Base-by-base conservation (phyloP, 2,113 vertebrate species). In the Chrysemys picta region DNA sequence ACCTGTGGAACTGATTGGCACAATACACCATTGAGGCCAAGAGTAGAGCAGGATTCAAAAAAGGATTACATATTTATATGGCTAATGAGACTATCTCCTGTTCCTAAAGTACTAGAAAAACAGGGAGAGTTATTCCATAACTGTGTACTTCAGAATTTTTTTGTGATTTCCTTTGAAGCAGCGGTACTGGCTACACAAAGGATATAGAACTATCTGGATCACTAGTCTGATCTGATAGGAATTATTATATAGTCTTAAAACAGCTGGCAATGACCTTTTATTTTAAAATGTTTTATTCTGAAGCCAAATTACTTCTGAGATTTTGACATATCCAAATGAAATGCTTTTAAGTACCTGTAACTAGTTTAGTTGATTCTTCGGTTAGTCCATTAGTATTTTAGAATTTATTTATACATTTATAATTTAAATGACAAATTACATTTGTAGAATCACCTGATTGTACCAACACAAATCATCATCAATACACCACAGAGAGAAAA, bases 251-350 rank as follows among this genome's bases (percentile, higher is more conserved):
- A 53, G 59, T 83, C 72, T 76, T 76, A 76, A 31, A 84, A 25
- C 9, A 93, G 57, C 22, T 49, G 50, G 57, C 50, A 92, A 57
- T 69, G 16, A 69, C 3, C 31, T 69, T 69, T 69, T n/a, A n/a
- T n/a, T 69, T 69, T n/a, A 69, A 69, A 69, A 69, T 69, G 35
- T 69, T 69, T n/a, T n/a, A 19, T 19, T 69, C 35, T 69, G 62
- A 69, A 69, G 31, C 31, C 62, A 69, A 69, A 69, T 31, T 19
- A 69, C 62, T 69, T 8, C 31, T 65, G 16, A n/a, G 31, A 69
- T 92, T 80, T 24, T 78, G 0, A 1, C 59, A 42, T 0, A 0
- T n/a, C 10, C 59, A 52, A 75, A 84, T 5, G 10, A 19, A 54
- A 12, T 31, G n/a, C 47, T 8, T 2, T 13, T 79, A 49, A 27